Base-by-base conservation (phyloP, 2,113 vertebrate genomes). In the Thymallus thymallus region DNA sequence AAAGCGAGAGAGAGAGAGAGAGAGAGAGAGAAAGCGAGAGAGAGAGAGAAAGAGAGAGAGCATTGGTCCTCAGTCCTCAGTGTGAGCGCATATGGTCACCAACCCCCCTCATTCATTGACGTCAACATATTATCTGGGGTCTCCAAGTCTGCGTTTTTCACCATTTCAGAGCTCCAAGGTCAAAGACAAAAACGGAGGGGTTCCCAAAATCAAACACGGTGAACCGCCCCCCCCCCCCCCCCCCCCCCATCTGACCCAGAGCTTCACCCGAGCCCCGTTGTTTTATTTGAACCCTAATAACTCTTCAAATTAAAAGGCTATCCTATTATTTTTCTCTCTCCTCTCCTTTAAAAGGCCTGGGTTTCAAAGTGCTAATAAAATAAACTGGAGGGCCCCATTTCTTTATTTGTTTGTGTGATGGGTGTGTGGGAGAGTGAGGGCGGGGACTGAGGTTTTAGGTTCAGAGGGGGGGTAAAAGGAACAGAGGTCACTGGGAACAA, bases 321-420 rank as follows among this genome's bases (percentile, higher is more conserved):
- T 84, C 75, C 85, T 85, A 74, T 86, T 84, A 80, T 89, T 80
- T 51, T 83, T 83, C 62, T 72, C 74, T 77, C 71, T 72, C 32
- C 41, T 78, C 76, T 70, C 69, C 83, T 80, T 79, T 90, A 80
- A 89, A 91, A 88, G 80, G 79, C 80, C 80, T 0, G 20, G 74
- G 72, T 90, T 92, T 91, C 86, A 89, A 88, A 91, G 88, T 78
- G 84, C 90, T 87, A 90, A 90, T 90, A 91, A 93, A 93, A 90
- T 90, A 89, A 91, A 90, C 88, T 83, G 75, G 58, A 79, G 85
- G 85, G 83, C 80, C 84, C 86, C 78, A 23, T 78, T 86, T 88
- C 88, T 90, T 91, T 90, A 90, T 91, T 84, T 87, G 86, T 81
- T 75, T 87, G 86, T 86, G 85, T 91, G 88, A 61, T 61, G 81